Base-by-base conservation (phyloP, 2,113 vertebrate genomes). In the Scatophagus argus region DNA sequence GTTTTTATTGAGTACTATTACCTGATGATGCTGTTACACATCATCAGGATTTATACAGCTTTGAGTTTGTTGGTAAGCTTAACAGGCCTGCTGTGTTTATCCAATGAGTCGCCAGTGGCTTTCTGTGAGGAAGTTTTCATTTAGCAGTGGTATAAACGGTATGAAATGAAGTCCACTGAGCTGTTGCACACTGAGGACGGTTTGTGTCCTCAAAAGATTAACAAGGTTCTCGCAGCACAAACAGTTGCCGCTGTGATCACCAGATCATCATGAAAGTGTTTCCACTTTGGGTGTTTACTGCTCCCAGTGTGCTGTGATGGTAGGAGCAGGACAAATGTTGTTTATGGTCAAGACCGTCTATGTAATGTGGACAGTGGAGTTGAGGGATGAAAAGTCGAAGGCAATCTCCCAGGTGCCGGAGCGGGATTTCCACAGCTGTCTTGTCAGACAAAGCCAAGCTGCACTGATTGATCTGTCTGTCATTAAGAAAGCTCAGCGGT, bases 391-490 rank as follows among this genome's bases (percentile, higher is more conserved):
- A 67, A 70, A 75, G 69, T 77, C 61, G 9, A 77, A 66, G 41
- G 62, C 32, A 47, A 59, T 83, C 77, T 78, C 32, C 59, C 38
- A 56, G 59, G 58, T 82, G 82, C 12, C 12, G 2, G 52, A 61
- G 51, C 8, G 2, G 58, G 71, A 84, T 79, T 74, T 81, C 84
- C 66, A 64, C 77, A 51, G 69, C 47, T 75, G 62, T 63, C 34
- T 71, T 83, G 82, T 87, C 89, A 89, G 75, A 80, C 70, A 60
- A 73, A 81, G 86, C 86, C 39, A 77, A 77, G 76, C 77, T 59
- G 41, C 60, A 21, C 39, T 67, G 74, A 88, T 86, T 90, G 91
- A 91, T 89, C 69, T 7, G 38, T 44, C 68, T 68, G 82, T 89
- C 61, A 66, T 73, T 89, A 77, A 52, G 66, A 75, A 65, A 54